Percentiles rank a stretch among this genome's conserved stretches.
These are phyloP conservation scores for Naja naja DNA, from an alignment of 2,113 vertebrate species.

Conservation along the genomic window DNA sequence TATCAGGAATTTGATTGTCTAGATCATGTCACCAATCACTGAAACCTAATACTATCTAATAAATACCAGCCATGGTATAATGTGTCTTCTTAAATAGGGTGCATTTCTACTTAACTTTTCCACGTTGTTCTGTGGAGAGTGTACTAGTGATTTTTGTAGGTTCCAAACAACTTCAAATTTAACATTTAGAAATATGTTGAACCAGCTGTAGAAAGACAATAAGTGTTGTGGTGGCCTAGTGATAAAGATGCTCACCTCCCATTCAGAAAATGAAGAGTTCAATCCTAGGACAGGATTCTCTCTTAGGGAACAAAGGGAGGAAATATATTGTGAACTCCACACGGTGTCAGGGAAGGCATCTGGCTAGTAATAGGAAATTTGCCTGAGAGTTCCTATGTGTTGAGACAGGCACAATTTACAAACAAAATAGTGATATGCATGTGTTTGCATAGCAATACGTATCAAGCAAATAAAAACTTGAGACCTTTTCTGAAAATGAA, in stretches of 20 bases:
- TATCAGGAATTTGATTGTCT: too few species aligned
- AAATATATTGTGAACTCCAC: fast-evolving
- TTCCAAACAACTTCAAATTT: background rate
- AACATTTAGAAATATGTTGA: background rate
- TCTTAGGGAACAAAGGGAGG: too few species aligned
- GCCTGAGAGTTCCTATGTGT: background rate
- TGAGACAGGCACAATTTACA: background rate
- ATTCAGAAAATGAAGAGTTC: too few species aligned
- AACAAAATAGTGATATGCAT: background rate
- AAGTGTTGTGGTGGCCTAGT: too few species aligned
- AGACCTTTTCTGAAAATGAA: background rate
- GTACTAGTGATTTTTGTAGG: background rate
- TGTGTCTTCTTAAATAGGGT: too few species aligned
- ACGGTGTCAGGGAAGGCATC: too few species aligned
- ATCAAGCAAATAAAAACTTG: background rate
- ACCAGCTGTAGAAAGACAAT: background rate
- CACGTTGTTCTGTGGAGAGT: background rate
- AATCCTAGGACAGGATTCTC: too few species aligned
- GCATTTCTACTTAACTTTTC: background rate
- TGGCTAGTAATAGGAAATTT: background rate
- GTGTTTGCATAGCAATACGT: background rate
- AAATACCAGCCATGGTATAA: background rate
- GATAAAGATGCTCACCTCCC: too few species aligned
- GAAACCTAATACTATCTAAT: background rate
- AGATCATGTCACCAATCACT: background rate